These are phyloP conservation scores for Drosophila mettleri DNA, from an alignment of 2,888 invertebrate species.

Conservation along the genomic window DNA sequence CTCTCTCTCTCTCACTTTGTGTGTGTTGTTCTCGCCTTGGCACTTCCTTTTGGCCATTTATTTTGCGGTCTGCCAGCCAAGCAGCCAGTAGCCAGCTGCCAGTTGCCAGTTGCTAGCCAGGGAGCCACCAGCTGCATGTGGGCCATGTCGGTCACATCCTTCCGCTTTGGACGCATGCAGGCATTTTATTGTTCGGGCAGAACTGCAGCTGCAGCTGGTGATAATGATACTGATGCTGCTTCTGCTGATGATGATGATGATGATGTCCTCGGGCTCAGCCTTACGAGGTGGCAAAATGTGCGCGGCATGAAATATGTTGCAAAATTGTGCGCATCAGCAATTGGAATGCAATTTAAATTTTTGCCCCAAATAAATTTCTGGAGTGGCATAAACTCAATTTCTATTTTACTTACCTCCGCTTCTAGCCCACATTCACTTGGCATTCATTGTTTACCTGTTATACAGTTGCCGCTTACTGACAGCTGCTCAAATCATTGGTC, in stretches of 20 bases:
- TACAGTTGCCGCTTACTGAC: too few species aligned
- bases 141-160: slow-evolving; percentile 51
- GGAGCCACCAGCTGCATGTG: slow-evolving; percentile 46
- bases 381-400: not conserved
- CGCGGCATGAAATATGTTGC: slow-evolving; percentile 37
- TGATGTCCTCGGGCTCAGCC: slow-evolving; percentile 17
- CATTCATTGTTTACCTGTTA: not conserved
- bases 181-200: slow-evolving; percentile 39
- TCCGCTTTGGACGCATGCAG: slow-evolving; percentile 42
- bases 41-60: slow-evolving; percentile 67
- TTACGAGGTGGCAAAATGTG: slow-evolving; percentile 24
- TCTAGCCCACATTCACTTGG: not conserved
- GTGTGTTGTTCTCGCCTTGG: slow-evolving; percentile 50
- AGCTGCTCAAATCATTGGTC: not conserved
- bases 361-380: slow-evolving; percentile 7
- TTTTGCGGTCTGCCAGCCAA: slow-evolving; percentile 54
- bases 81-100: slow-evolving; percentile 2
- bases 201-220: slow-evolving; percentile 5
- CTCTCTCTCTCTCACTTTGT: too few species aligned
- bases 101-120: slow-evolving; percentile 15
- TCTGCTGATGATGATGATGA: slow-evolving; percentile 13
- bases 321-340: slow-evolving; percentile 44
- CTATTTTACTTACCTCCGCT: not conserved
- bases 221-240: not conserved
- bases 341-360: slow-evolving; percentile 66